Evolutionary conservation across 2,113 vertebrate genomes (phyloP).

Genomic region (Chlamydotis undulata): DNA sequence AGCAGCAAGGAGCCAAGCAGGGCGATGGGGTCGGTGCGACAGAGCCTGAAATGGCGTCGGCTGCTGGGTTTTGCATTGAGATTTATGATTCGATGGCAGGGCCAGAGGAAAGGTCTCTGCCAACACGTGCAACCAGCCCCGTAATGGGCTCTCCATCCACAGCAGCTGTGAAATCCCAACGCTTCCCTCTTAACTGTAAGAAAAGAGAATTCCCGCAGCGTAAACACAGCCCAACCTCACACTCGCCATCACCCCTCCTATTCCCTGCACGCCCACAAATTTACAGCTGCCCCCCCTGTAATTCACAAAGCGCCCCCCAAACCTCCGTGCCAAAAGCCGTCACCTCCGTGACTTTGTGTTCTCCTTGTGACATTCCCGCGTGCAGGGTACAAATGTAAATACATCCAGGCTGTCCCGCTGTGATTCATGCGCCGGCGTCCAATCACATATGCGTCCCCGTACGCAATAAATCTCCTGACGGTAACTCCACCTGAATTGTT

Average conservation of each 20-base stretch:
- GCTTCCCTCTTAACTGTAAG: fast-evolving
- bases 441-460: not conserved
- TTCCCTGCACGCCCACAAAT: not conserved
- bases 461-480: not conserved
- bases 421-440: not conserved
- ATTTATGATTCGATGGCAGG: not conserved
- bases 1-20: not conserved
- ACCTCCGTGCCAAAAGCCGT: fast-evolving
- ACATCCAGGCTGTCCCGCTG: not conserved
- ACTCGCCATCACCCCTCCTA: not conserved
- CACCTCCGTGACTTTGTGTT: not conserved
- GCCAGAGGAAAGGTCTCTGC: not conserved
- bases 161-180: not conserved
- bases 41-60: fast-evolving
- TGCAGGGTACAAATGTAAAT: not conserved
- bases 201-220: not conserved
- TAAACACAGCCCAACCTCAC: not conserved
- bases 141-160: not conserved
- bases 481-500: conserved; percentile 14
- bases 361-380: not conserved
- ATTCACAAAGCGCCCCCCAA: not conserved
- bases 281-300: not conserved
- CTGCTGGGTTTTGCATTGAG: not conserved
- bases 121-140: not conserved
- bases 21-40: fast-evolving